Evolutionary conservation across 2,113 vertebrate genomes (phyloP).

Genomic region (Isichthys henryi): DNA sequence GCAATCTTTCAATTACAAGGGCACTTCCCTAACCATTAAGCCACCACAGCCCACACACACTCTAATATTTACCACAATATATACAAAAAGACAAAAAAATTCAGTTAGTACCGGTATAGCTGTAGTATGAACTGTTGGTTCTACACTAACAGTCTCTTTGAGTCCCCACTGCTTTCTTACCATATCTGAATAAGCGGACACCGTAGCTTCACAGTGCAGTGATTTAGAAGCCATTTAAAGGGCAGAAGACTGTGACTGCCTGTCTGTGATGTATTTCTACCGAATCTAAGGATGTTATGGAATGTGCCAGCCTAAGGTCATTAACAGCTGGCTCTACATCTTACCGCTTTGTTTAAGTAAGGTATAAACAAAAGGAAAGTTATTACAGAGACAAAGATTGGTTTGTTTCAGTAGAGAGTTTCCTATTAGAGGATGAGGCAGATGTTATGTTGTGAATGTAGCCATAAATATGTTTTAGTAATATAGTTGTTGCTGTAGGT

Average conservation of each 20-base stretch:
- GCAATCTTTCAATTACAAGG: no score
- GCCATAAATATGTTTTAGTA: not conserved
- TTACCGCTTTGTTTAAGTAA: slow-evolving; percentile 15
- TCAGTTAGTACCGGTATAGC: not conserved
- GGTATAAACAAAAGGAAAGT: slow-evolving; percentile 16
- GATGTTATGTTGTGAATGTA: not conserved
- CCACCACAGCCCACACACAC: no score
- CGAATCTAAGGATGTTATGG: not conserved
- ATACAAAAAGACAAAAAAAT: not conserved
- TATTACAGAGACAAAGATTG: not conserved
- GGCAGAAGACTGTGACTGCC: not conserved
- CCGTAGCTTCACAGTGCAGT: not conserved
- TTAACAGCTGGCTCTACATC: not conserved
- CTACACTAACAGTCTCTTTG: not conserved
- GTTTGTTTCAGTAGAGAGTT: not conserved
- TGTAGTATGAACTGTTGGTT: not conserved
- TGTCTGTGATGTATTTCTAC: not conserved
- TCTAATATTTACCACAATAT: not conserved
- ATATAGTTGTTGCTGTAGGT: not conserved
- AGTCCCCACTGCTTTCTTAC: not conserved
- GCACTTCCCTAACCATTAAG: no score
- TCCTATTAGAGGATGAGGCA: not conserved
- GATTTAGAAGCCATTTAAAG: slow-evolving; percentile 16
- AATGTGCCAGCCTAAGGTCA: not conserved
- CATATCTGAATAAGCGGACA: not conserved